These are phyloP conservation scores for Patella depressa DNA, from an alignment of 2,888 invertebrate genomes.

Conservation along the genomic window DNA sequence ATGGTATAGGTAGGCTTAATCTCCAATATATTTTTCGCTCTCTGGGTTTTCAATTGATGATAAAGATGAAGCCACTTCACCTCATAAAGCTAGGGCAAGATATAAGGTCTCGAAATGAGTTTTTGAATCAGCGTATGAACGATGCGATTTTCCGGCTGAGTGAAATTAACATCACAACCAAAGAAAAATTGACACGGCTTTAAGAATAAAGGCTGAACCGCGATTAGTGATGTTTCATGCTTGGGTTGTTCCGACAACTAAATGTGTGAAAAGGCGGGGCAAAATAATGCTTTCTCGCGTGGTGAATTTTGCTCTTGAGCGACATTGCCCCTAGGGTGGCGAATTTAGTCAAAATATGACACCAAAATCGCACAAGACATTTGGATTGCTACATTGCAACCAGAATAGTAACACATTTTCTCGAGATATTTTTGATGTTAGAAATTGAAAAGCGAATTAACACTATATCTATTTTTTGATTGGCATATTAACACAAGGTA, in stretches of 20 bases:
- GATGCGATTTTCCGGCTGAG: conserved; percentile 11
- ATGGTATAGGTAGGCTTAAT: no score
- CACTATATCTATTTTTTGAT: no score
- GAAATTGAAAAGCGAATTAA: no score
- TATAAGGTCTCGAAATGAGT: conserved; percentile 7
- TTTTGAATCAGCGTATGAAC: not conserved
- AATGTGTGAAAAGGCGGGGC: conserved; percentile 22
- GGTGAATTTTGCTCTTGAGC: conserved; percentile 14
- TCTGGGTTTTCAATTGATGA: not conserved
- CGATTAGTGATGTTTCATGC: conserved; percentile 15
- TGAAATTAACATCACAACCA: conserved; percentile 6
- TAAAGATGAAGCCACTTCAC: conserved; percentile 6
- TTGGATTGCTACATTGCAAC: no score
- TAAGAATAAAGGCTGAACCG: not conserved
- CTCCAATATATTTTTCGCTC: no score
- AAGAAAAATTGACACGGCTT: not conserved
- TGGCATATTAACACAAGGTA: no score
- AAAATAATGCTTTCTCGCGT: conserved; percentile 14
- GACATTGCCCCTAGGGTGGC: conserved; percentile 16
- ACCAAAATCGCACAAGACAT: no score
- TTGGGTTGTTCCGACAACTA: conserved; percentile 7
- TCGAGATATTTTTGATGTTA: no score
- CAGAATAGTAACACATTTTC: no score
- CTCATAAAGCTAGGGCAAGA: not conserved
- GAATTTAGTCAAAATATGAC: conserved; percentile 1